phyloP scores from a whole-genome alignment of 1,140 invertebrate species.

The Chironomus striatipennis region DNA sequence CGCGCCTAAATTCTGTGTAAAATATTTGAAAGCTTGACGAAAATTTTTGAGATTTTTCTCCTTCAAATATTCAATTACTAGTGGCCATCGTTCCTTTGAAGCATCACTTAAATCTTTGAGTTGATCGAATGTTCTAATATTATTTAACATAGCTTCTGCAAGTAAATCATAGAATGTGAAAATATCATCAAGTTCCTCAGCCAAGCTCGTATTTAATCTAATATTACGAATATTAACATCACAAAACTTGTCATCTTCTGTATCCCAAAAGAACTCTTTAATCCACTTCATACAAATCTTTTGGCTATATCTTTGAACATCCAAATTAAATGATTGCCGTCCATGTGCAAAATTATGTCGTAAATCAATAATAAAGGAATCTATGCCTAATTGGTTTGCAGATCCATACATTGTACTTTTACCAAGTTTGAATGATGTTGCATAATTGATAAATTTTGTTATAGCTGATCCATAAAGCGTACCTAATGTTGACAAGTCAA shows the following conservation, averaged over 20 bases:
- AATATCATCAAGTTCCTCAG: slow-evolving; percentile 28
- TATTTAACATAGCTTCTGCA: background rate
- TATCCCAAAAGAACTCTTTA: slow-evolving; percentile 34
- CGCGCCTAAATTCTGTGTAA: background rate
- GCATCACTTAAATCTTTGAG: slow-evolving; percentile 32
- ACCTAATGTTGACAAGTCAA: slow-evolving; percentile 28
- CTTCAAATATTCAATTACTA: background rate
- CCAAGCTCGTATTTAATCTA: slow-evolving; percentile 31
- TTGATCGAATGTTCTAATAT: slow-evolving; percentile 21
- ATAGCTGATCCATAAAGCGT: slow-evolving; percentile 34
- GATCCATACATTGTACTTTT: slow-evolving; percentile 37
- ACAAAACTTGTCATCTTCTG: slow-evolving; percentile 29
- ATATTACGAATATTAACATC: slow-evolving; percentile 32
- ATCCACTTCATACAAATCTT: slow-evolving; percentile 35
- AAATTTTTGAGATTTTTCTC: background rate
- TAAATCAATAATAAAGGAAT: slow-evolving; percentile 37
- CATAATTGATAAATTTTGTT: slow-evolving; percentile 34
- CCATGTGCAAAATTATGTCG: slow-evolving; percentile 38
- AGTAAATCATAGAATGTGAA: background rate
- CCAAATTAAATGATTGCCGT: slow-evolving; percentile 32
- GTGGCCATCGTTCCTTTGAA: slow-evolving; percentile 25
- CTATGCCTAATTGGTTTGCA: slow-evolving; percentile 33
- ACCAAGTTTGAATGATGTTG: slow-evolving; percentile 29
- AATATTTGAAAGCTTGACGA: background rate
- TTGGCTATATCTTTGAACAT: slow-evolving; percentile 31